A percentile compares a stretch with the other conserved stretches of the same genome.
Evolutionary conservation across 2,888 invertebrate species (phyloP).

Genomic region (Achlya flavicornis): DNA sequence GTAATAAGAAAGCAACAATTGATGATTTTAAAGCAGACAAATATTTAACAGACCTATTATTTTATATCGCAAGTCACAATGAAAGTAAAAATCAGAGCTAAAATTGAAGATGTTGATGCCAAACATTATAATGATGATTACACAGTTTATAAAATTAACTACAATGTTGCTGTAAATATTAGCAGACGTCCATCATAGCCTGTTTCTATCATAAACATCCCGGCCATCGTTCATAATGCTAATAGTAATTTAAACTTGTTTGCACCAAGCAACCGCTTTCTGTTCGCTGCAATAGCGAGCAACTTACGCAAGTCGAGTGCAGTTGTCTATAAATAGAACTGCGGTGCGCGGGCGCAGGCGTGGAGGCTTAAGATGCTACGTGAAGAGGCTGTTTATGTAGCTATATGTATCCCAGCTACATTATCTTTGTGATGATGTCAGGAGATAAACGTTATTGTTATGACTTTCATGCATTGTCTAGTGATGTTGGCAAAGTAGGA

Average conservation of each 20-base stretch:
- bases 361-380: constrained; percentile 5
- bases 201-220: not conserved
- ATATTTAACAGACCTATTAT: too few relatives aligned
- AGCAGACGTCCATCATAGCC: not conserved
- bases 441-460: not conserved
- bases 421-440: not conserved
- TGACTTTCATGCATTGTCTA: too few relatives aligned
- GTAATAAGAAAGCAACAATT: too few relatives aligned
- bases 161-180: constrained; percentile 5
- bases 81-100: not conserved
- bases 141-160: not conserved
- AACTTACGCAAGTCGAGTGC: constrained; percentile 31
- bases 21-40: too few relatives aligned
- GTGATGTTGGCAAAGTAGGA: not conserved
- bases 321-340: constrained; percentile 29
- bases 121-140: not conserved
- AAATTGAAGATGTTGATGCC: not conserved
- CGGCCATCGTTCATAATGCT: not conserved
- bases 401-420: not conserved
- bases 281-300: constrained; percentile 16
- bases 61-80: not conserved
- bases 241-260: constrained; percentile 26
- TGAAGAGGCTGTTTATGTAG: not conserved
- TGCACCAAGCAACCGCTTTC: constrained; percentile 32
- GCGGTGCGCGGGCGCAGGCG: constrained; percentile 12